Evolutionary conservation across 1,140 invertebrate genomes (phyloP), one percentile per base, ranked within the genome.

Genomic region (Drosophila prosaltans): DNA sequence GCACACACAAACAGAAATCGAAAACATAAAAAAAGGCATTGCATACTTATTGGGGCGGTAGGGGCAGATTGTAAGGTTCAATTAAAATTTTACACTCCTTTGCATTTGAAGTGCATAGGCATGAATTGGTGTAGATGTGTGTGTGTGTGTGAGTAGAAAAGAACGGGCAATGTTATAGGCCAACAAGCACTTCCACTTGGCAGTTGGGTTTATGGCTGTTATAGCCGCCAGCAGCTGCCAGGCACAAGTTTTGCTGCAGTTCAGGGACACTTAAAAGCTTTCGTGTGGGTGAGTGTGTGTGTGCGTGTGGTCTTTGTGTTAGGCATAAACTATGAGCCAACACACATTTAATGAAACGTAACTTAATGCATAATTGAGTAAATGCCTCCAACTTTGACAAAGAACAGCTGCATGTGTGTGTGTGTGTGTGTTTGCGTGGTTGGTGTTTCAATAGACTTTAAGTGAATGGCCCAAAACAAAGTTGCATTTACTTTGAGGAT

Each of bases 71-170:
- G 71, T 81, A 77, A 81, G 65, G 72, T 80, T 90, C 88, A 90
- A 90, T 90, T 90, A 90, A 91, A 90, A 90, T 83, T 90, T 88
- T 81, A 90, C 83, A 80, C 83, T 74, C 75, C 79, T 81, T 86
- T 83, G 88, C 69, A 83, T 88, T 81, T 81, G 45, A 76, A 81
- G 79, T 72, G 78, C 73, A 72, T 73, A 66, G 30, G 54, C 41
- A 26, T 41, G 26, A 57, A n/a, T 57, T 8, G 11, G n/a, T 21
- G 26, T 59, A 21, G 48, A 36, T 64, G 10, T n/a, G 26, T 60
- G 30, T 28, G 36, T 62, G 54, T 48, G 55, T 41, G 55, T 61
- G 32, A 24, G 8, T 24, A 8, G n/a, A 26, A 65, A 24, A 32
- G 24, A 39, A n/a, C n/a, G 54, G 2, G 28, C 51, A 40, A 66